These are phyloP conservation scores for Listrodromus nycthemerus DNA, from an alignment of 2,888 invertebrate species.

Conservation along the genomic window DNA sequence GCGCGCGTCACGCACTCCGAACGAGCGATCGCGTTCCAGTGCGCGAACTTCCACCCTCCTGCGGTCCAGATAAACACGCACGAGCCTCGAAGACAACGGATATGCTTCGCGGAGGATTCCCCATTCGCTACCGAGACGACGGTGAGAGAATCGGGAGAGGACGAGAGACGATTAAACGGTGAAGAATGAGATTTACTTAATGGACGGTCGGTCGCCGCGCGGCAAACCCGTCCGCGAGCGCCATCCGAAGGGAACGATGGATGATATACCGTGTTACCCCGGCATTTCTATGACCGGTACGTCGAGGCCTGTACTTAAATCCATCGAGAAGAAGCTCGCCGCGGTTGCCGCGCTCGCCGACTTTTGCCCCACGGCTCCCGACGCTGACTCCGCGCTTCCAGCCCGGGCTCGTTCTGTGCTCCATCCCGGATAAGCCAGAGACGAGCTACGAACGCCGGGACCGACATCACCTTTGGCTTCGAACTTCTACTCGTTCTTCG, in stretches of 20 bases:
- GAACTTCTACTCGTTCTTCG: constrained; percentile 44
- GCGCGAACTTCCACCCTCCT: constrained; percentile 10
- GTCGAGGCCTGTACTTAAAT: constrained; percentile 70
- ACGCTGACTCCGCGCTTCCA: constrained; percentile 45
- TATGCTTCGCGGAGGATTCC: not conserved
- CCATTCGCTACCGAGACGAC: constrained; percentile 20
- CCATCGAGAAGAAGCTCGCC: constrained; percentile 52
- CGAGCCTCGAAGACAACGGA: not conserved
- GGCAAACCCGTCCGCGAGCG: constrained; percentile 10
- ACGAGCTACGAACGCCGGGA: constrained; percentile 32
- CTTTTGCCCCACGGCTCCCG: constrained; percentile 52
- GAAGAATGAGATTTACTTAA: constrained; percentile 70
- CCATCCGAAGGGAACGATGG: constrained; percentile 62
- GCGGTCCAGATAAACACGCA: not conserved
- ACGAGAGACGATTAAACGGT: constrained; percentile 68
- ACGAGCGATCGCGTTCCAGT: constrained; percentile 42
- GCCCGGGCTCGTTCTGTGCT: constrained; percentile 1
- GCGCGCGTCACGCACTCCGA: constrained; percentile 69
- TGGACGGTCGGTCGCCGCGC: constrained; percentile 60
- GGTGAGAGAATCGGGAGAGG: constrained; percentile 32
- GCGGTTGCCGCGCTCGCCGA: constrained; percentile 48
- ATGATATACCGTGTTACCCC: constrained; percentile 70
- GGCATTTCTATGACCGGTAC: constrained; percentile 61
- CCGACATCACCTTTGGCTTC: constrained; percentile 62
- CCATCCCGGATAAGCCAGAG: constrained; percentile 58